Conservation (phyloP, 92 coral and sea anemone genomes). For the Umimayanthus kanabou region DNA sequence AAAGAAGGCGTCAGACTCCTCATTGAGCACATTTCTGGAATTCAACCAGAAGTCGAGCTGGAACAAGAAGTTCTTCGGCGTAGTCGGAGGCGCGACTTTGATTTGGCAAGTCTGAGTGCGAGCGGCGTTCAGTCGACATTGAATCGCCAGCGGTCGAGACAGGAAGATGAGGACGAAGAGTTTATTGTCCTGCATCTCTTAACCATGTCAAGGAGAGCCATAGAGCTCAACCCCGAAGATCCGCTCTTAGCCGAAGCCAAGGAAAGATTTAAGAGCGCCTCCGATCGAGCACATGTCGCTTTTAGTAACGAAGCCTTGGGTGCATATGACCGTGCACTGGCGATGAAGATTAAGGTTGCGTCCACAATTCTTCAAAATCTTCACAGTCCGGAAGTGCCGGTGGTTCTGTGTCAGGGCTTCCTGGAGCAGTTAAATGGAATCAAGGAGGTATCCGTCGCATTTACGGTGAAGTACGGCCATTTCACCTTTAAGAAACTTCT, state of each 20-base stretch:
- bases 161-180: constrained; percentile 60
- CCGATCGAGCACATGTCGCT: constrained; percentile 60
- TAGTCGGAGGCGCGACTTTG: constrained; percentile 35
- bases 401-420: constrained; percentile 64
- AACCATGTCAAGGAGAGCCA: constrained; percentile 51
- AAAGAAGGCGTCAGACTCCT: constrained; percentile 66
- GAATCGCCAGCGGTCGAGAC: constrained; percentile 31
- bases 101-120: constrained; percentile 38
- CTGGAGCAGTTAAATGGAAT: constrained; percentile 68
- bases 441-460: constrained; percentile 67
- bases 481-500: constrained; percentile 52
- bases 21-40: constrained; percentile 53
- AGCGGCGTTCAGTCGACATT: constrained; percentile 50
- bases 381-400: constrained; percentile 65
- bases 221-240: constrained; percentile 51
- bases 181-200: constrained; percentile 62
- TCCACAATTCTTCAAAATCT: constrained; percentile 61
- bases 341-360: constrained; percentile 71
- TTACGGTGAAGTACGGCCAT: constrained; percentile 61
- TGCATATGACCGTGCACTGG: constrained; percentile 60
- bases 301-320: constrained; percentile 66
- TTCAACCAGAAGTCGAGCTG: constrained; percentile 44
- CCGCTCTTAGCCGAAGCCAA: constrained; percentile 54
- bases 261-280: constrained; percentile 54
- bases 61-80: constrained; percentile 42